Evolutionary conservation across 1,140 invertebrate species (phyloP).

Genomic region (Lepidotrigona ventralis): DNA sequence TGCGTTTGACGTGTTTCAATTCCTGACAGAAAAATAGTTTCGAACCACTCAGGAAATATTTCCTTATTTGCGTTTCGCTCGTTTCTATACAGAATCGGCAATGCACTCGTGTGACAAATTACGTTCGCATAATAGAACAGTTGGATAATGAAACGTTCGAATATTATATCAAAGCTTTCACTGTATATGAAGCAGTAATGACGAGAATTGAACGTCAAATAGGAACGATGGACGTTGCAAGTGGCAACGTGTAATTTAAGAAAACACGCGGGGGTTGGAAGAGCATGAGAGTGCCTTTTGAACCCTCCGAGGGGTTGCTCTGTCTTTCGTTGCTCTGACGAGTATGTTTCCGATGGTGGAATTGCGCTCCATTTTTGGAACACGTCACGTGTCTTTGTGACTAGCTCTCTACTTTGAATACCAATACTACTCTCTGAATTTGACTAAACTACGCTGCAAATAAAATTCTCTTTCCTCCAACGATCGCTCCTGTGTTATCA

Average conservation of each 20-base stretch:
- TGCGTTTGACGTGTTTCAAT: no score
- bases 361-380: background rate
- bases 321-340: conserved; percentile 38
- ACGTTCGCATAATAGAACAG: no score
- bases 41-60: no score
- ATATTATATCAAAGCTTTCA: background rate
- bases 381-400: background rate
- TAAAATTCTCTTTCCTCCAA: no score
- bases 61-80: no score
- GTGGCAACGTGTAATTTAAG: conserved; percentile 55
- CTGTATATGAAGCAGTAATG: conserved; percentile 34
- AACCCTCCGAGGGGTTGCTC: conserved; percentile 29
- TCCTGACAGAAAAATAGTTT: no score
- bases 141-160: no score
- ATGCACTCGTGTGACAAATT: no score
- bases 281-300: conserved; percentile 59
- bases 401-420: background rate
- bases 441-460: background rate
- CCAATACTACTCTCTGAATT: background rate
- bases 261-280: conserved; percentile 42
- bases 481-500: no score
- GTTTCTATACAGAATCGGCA: no score
- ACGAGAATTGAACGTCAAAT: conserved; percentile 72
- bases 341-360: background rate
- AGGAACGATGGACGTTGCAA: conserved; percentile 65